Evolutionary conservation across 2,113 vertebrate genomes (phyloP), one percentile per base, ranked within the genome.

Genomic region (Ciconia boyciana): DNA sequence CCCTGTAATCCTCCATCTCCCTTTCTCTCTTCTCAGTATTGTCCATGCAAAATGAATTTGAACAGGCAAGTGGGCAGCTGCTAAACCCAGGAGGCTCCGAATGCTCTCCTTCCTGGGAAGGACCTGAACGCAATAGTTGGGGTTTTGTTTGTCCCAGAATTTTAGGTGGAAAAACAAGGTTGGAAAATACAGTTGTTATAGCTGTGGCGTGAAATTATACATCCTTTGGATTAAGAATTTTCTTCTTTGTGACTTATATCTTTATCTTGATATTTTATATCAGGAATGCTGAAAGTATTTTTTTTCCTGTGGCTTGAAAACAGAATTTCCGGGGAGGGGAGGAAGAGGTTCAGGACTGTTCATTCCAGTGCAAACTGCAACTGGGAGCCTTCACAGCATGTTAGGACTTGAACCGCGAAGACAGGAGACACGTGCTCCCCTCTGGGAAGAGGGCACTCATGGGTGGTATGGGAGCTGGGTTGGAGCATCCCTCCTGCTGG

Each of bases 381-480:
- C 2, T 31, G 55, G 20, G 68, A 87, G 24, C 48, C 22, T 76
- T 93, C 51, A 28, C 14, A 29, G 36, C 3, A 1, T 7, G 12
- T 70, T 69, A 61, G 15, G 34, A 22, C 77, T 66, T 26, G 11
- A 75, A 58, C 34, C 1, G 2, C 36, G 9, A 44, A 70, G 75
- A 8, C 11, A 46, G 58, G 69, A 86, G 68, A 49, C 6, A 7
- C 0, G 0, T 3, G 2, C 5, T 52, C 6, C 31, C 44, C 21
- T 81, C 32, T 54, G 36, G 68, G 46, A 43, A 70, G 39, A 24
- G 7, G 19, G 11, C 11, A 5, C 16, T 29, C 0, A 0, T 10
- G 32, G 12, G 16, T 22, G 34, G 3, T 7, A 7, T 0, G 1
- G 36, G 72, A 52, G 14, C 20, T 1, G 3, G 6, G 10, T 3